Evolutionary conservation across 1,140 invertebrate species (phyloP).

Genomic region (Argopecten irradians): DNA sequence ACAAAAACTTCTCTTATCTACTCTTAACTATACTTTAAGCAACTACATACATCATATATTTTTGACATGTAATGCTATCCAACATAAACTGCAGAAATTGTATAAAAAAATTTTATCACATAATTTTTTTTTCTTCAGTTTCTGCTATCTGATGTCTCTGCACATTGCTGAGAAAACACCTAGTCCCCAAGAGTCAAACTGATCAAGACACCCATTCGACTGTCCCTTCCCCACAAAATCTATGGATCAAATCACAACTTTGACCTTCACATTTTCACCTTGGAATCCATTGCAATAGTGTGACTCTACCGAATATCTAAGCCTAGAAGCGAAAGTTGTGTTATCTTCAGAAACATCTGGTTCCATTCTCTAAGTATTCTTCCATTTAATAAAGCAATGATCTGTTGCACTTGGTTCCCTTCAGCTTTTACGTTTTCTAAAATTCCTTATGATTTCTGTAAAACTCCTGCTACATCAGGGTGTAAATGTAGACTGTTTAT

Average conservation of each 20-base stretch:
- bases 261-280: not conserved
- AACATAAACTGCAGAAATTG: not conserved
- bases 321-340: no score
- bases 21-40: not conserved
- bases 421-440: no score
- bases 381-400: no score
- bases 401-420: no score
- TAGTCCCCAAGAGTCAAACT: slow-evolving; percentile 15
- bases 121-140: not conserved
- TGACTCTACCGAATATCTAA: no score
- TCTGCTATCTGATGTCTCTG: not conserved
- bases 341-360: no score
- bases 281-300: not conserved
- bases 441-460: no score
- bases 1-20: slow-evolving; percentile 12
- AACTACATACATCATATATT: slow-evolving; percentile 23
- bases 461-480: no score
- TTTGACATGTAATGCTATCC: not conserved
- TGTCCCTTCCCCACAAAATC: not conserved
- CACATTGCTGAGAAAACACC: not conserved
- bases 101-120: slow-evolving; percentile 4
- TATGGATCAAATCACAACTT: not conserved
- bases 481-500: no score
- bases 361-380: no score
- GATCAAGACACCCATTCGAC: not conserved